Evolutionary conservation across 2,797 vertebrate species (phyloP), one percentile per base, ranked within the genome.

Genomic region (Ambastaia sidthimunki): DNA sequence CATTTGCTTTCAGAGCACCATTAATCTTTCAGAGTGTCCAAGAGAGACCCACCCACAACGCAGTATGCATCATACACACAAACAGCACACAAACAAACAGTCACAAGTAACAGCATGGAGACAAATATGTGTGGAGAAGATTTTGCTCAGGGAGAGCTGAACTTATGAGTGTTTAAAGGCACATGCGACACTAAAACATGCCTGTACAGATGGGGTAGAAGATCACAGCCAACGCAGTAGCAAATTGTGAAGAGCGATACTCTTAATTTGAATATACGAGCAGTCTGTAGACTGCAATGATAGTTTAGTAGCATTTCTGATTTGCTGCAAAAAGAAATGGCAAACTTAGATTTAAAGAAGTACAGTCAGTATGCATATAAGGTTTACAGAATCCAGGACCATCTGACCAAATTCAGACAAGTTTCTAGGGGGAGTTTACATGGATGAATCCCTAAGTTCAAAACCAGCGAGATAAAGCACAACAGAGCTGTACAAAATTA

Each of bases 1-100:
- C 85, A 78, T 80, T 81, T 80, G 80, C 48, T 82, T 83, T 70
- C 71, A 80, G 80, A 57, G 73, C 72, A 52, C 66, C 78, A 81
- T 87, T 44, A 85, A 88, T 87, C 79, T 88, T 88, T 90, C 5
- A 90, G 74, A 1, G 47, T 52, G 54, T 54, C 59, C 70, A 63
- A 71, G 70, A 70, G 78, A 72, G 82, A 73, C 68, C 68, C 76
- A 63, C 80, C 71, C 71, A 80, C 68, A 23, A 80, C 13, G 52
- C 69, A 37, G 60, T 57, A 15, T 76, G 57, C 63, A 75, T 76
- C 73, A 83, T 55, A 75, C 71, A 28, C 57, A 54, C 68, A 57
- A 63, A 59, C 19, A 62, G 41, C 6, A 19, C 57, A 15, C 48
- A 70, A 59, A 59, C 75, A 37, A 71, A 73, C 71, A 74, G 54